Base-by-base conservation (phyloP, 1,140 invertebrate species). In the Lutraria rhynchaena region DNA sequence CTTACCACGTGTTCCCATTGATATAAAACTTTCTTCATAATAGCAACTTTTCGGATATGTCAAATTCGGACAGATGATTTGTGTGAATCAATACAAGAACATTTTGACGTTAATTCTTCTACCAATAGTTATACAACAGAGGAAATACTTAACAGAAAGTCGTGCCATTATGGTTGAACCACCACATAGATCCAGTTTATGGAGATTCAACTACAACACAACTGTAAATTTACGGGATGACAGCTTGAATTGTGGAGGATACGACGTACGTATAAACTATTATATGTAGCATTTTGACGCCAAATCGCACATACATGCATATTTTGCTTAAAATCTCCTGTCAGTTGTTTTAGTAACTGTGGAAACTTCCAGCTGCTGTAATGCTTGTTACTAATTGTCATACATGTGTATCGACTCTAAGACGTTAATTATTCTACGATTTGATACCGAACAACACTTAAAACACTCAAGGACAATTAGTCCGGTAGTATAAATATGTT, bases 161-260 rank as follows among this genome's bases (percentile, higher is more conserved):
- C 41, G 78, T 15, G 78, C 78, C 7, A 81, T 81, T 92, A 91
- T 96, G 89, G 97, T 98, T 95, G 96, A 98, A 90, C 97, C 97
- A 0, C 97, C 97, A 0, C 95, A 96, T 0, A 94, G 97, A 24
- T 98, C 98, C 91, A 95, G 95, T 17, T 97, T 98, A 96, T 98
- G 97, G 97, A 93, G 97, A 61, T 97, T 97, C 88, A 97, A 97
- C 1, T 98, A 96, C 92, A 95, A 96, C 1, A 97, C 97, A 92
- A 96, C 97, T 0, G 95, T 97, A 3, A 97, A 98, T 91, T 98
- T 98, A 87, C 97, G 98, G 83, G 97, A 98, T 89, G 98, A 97
- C 85, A 97, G 95, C 87, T 89, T 95, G 0, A 95, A 94, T 87
- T 95, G 95, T 77, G 97, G 97, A 3, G 97, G 97, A 49, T 96